These are phyloP conservation scores for Epinotia demarniana DNA, from an alignment of 2,888 invertebrate genomes.

Conservation along the genomic window DNA sequence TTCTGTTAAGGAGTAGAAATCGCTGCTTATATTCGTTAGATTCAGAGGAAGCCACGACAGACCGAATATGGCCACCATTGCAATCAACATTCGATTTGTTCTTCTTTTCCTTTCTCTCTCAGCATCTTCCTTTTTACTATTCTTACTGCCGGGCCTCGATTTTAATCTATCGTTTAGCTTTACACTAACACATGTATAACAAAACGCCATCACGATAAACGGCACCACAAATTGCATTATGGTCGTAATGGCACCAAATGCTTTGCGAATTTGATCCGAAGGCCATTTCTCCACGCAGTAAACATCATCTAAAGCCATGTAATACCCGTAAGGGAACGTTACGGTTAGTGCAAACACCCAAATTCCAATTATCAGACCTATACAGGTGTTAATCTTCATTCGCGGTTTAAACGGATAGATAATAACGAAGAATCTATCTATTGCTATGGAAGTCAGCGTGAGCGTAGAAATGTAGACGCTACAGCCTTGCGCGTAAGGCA, in stretches of 20 bases:
- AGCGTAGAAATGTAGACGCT: constrained; percentile 96
- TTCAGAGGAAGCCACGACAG: constrained; percentile 94
- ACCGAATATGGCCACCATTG: constrained; percentile 95
- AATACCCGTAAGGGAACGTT: constrained; percentile 94
- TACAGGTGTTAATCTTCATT: constrained; percentile 91
- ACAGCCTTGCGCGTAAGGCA: constrained; percentile 94
- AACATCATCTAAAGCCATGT: constrained; percentile 86
- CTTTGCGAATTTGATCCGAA: constrained; percentile 87
- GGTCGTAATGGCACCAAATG: constrained; percentile 91
- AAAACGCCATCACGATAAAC: constrained; percentile 93
- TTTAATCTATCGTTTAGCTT: constrained; percentile 90
- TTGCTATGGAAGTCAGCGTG: constrained; percentile 95
- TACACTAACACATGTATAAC: constrained; percentile 92
- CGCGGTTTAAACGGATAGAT: constrained; percentile 94
- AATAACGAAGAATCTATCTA: constrained; percentile 96
- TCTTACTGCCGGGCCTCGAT: constrained; percentile 89
- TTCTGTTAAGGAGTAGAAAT: constrained; percentile 86
- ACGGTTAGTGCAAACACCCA: constrained; percentile 92
- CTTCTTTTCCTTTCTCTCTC: constrained; percentile 91
- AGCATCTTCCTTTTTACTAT: constrained; percentile 89
- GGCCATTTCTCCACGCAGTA: constrained; percentile 93
- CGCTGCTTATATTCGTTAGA: constrained; percentile 90
- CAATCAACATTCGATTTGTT: constrained; percentile 95
- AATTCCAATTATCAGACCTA: constrained; percentile 90
- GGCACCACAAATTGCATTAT: constrained; percentile 94